Evolutionary conservation across 2,113 vertebrate genomes (phyloP).

Genomic region (Ageneiosus marmoratus): DNA sequence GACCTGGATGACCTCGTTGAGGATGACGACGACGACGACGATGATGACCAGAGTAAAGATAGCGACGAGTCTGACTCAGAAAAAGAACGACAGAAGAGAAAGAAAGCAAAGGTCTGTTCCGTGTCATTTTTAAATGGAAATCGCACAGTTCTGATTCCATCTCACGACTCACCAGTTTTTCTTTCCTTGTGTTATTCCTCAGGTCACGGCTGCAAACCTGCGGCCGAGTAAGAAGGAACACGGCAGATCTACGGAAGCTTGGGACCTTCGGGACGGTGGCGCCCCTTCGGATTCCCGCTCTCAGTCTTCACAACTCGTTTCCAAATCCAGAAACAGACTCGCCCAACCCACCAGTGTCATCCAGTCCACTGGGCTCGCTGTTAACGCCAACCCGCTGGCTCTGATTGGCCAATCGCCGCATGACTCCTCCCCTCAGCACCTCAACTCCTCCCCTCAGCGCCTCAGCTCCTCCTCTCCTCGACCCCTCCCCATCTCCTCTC

Average conservation of each 20-base stretch:
- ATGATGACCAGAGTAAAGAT: conserved; percentile 85
- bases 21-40: conserved; percentile 83
- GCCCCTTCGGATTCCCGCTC: conserved; percentile 82
- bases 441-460: conserved; percentile 71
- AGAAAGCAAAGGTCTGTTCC: conserved; percentile 82
- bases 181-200: conserved; percentile 22
- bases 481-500: conserved; percentile 62
- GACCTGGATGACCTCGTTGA: conserved; percentile 94
- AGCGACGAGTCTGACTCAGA: conserved; percentile 91
- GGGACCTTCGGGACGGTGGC: conserved; percentile 81
- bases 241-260: conserved; percentile 73
- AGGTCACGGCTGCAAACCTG: conserved; percentile 83
- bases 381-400: conserved; percentile 86
- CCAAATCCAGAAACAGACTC: conserved; percentile 84
- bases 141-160: neutral
- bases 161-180: neutral
- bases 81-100: conserved; percentile 83
- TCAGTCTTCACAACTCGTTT: conserved; percentile 85
- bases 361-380: conserved; percentile 93
- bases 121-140: too few relatives aligned
- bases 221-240: conserved; percentile 80
- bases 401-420: conserved; percentile 86
- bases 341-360: conserved; percentile 95
- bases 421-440: conserved; percentile 74
- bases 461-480: conserved; percentile 69